Base-by-base conservation (phyloP, 2,113 vertebrate species). In the Ginglymostoma cirratum region DNA sequence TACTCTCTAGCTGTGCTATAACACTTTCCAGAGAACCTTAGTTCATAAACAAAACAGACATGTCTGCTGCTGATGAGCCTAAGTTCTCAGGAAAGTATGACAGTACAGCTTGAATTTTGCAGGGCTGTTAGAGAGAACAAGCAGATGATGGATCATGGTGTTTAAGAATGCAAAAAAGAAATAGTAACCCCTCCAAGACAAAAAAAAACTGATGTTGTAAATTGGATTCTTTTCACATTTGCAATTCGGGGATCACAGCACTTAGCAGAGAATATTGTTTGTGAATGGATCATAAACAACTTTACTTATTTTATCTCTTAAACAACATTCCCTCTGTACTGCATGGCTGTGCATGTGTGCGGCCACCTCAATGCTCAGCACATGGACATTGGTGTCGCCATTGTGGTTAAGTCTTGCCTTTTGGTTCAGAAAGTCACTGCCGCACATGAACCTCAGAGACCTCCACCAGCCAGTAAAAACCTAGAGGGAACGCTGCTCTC, bases 1-100 rank as follows among this genome's bases (percentile, higher is more conserved):
- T 95, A 95, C 94, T 95, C 94, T 45, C 69, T 95, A 95, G 69
- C 38, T 95, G 94, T 95, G 94, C 94, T 72, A 45, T 95, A 95
- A 95, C 94, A 95, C 94, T 70, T 95, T 95, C 94, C 67, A 95
- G 69, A 48, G 67, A 95, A 72, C 67, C 67, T 72, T 95, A 52
- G 94, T 95, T 95, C 42, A 70, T 95, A 95, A 95, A 72, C 66
- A 95, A 70, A 95, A 95, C 94, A 95, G 94, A 45, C 27, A 95
- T 72, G 69, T 34, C 45, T 95, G 94, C 69, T 95, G 72, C 69
- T 95, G 45, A 94, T 42, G 67, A 70, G 38, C 92, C 65, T 66
- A 94, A 30, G 69, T 76, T 72, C 69, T 95, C 94, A 95, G 42
- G 12, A 52, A 76, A 95, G 92, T 95, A 30, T 72, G 42, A 52